Base-by-base conservation (phyloP, 2,888 invertebrate genomes). In the Oscheius onirici region DNA sequence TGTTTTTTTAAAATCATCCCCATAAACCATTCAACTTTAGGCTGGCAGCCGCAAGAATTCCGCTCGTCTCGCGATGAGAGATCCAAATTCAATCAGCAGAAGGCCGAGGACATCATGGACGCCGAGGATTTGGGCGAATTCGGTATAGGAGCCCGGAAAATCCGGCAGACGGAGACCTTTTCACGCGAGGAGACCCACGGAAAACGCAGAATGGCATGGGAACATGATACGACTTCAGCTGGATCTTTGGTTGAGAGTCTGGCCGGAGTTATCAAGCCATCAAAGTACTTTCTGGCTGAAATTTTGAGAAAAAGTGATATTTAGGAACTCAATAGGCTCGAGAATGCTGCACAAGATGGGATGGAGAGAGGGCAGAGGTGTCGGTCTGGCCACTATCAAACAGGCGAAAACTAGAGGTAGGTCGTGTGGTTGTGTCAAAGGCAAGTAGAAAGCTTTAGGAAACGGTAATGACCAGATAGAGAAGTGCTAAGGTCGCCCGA, bases 41-140 rank as follows among this genome's bases (percentile, higher is more conserved):
- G 97, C 61, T 99, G 95, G 94, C 91, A 91, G 11, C 99, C 97
- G 0, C 91, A 92, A 41, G 92, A 92, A 17, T 99, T 97, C 88
- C 93, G 93, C 85, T 97, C 97, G 74, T 94, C 95, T 0, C 90
- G 95, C 10, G 89, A 89, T 1, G 93, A 92, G 70, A 93, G 92
- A 82, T 91, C 91, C 0, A 88, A 87, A 11, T 83, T 89, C 10
- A 79, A 77, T 41, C 84, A 90, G 46, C 93, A 93, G 88, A 91
- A 90, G 77, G 93, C 95, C 0, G 93, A 95, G 88, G 96, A 97
- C 89, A 99, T 93, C 86, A 99, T 99, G 99, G 99, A 99, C 88
- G 94, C 94, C 13, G 99, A 99, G 91, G 97, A 99, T 88, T 91
- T 94, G 26, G 92, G 94, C 2, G 94, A 95, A 88, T 94, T 93